Base-by-base conservation (phyloP, 92 coral and sea anemone species). In the Palythoa grandiflora region DNA sequence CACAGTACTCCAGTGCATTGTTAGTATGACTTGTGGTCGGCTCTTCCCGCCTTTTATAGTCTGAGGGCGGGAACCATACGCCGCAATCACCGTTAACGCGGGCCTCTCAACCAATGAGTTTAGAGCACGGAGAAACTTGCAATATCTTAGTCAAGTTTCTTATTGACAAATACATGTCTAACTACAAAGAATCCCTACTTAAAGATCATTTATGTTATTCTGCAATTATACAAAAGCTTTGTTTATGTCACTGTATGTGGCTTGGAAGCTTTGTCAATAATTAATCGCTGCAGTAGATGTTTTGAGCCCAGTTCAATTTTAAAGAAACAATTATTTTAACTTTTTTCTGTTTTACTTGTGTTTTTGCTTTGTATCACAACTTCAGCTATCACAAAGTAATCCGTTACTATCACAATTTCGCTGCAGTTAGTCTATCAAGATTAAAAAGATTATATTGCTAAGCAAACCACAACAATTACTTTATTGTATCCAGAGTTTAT, bases 1-100 rank as follows among this genome's bases (percentile, higher is more conserved):
- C 98, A 94, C 98, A 91, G 94, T 91, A 90, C 88, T 91, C 95
- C 94, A 84, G 94, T 91, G 92, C 95, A 91, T 94, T 94, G 98
- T 94, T 94, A 94, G 98, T 94, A 94, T 94, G 95, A 91, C 53
- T 65, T 74, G 57, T 80, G 87, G 59, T 54, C 89, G 38, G 77
- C 54, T 68, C 71, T 52, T 88, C 87, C 87, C 79, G 89, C 92
- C 89, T 91, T 91, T 84, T 91, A 91, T 91, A 91, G 57, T 68
- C 89, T 66, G 83, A 63, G 66, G 73, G 79, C 84, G 83, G 78
- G 86, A 80, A 81, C 39, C 66, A 44, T 36, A 68, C 75, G 75
- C 86, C 74, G 86, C 63, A 40, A 28, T 63, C 65, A 55, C 86
- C 75, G 86, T 65, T 81, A 66, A 48, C 86, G 75, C 75, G 75